A percentile compares a stretch with the other conserved stretches of the same genome.
These are phyloP conservation scores for Ageneiosus marmoratus DNA, from an alignment of 2,113 vertebrate genomes.

Conservation along the genomic window DNA sequence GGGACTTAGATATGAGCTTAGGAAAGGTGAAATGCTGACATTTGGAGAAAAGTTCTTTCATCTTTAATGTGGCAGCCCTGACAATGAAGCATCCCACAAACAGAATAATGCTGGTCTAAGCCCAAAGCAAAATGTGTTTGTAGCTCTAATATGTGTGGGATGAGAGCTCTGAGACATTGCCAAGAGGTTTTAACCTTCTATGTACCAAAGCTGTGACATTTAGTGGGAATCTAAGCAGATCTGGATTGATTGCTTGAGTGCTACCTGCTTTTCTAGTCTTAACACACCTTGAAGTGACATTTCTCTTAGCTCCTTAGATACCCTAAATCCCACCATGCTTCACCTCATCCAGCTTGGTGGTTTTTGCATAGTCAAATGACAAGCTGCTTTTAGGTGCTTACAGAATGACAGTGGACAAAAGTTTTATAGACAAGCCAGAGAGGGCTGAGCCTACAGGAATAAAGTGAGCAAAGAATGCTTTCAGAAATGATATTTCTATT, in stretches of 20 bases:
- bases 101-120: slow-evolving; percentile 13
- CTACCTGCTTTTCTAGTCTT: slow-evolving; percentile 45
- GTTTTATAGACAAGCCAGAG: not conserved
- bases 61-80: slow-evolving; percentile 28
- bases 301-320: slow-evolving; percentile 48
- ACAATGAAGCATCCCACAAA: not conserved
- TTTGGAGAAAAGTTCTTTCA: slow-evolving; percentile 22
- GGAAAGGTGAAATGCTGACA: slow-evolving; percentile 34
- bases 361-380: not conserved
- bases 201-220: not conserved
- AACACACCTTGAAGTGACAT: slow-evolving; percentile 42
- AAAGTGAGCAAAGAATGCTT: not conserved
- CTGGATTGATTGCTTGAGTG: slow-evolving; percentile 17
- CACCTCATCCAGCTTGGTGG: slow-evolving; percentile 20
- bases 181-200: not conserved
- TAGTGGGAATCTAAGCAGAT: slow-evolving; percentile 10
- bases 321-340: slow-evolving; percentile 44
- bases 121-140: slow-evolving; percentile 14
- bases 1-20: slow-evolving; percentile 4
- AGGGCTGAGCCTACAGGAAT: not conserved
- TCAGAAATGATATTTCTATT: not conserved
- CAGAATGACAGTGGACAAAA: not conserved
- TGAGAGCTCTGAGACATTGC: not conserved
- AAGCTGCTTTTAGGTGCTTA: not conserved
- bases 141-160: not conserved